These are phyloP conservation scores for Mythimna impura DNA, from an alignment of 2,888 invertebrate species.

Conservation along the genomic window DNA sequence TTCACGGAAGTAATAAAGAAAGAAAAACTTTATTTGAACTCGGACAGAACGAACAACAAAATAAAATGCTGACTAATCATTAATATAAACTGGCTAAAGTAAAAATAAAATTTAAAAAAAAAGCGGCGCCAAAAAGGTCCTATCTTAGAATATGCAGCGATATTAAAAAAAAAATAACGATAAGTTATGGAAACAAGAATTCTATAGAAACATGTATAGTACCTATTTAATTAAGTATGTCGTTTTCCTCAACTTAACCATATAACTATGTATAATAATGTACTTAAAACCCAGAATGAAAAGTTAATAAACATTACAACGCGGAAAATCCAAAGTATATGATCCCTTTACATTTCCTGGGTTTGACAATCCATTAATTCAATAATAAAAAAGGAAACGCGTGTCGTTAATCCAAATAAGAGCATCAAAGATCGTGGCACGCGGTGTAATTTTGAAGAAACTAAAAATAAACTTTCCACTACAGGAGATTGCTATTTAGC, in stretches of 20 bases:
- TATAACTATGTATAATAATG: not conserved
- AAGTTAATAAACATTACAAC: conserved; percentile 44
- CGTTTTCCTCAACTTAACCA: not conserved
- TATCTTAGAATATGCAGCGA: too few relatives aligned
- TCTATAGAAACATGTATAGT: too few relatives aligned
- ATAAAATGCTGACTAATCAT: too few relatives aligned
- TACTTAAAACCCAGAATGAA: conserved; percentile 21
- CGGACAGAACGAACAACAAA: too few relatives aligned
- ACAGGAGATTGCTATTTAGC: conserved; percentile 72
- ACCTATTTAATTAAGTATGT: not conserved
- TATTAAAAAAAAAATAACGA: too few relatives aligned
- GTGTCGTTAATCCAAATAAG: conserved; percentile 65
- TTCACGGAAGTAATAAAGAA: not conserved
- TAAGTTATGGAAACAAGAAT: too few relatives aligned
- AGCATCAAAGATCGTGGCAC: conserved; percentile 60
- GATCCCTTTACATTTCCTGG: conserved; percentile 61
- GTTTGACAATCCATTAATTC: conserved; percentile 56
- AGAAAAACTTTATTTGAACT: not conserved
- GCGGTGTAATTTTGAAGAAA: conserved; percentile 45
- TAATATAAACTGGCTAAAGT: too few relatives aligned
- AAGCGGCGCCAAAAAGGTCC: too few relatives aligned
- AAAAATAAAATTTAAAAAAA: too few relatives aligned
- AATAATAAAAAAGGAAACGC: conserved; percentile 52
- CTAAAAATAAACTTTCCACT: conserved; percentile 61
- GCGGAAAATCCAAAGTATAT: conserved; percentile 43